These are phyloP conservation scores for Sebastes hopkinsi DNA, from an alignment of 2,797 vertebrate species.

Conservation along the genomic window DNA sequence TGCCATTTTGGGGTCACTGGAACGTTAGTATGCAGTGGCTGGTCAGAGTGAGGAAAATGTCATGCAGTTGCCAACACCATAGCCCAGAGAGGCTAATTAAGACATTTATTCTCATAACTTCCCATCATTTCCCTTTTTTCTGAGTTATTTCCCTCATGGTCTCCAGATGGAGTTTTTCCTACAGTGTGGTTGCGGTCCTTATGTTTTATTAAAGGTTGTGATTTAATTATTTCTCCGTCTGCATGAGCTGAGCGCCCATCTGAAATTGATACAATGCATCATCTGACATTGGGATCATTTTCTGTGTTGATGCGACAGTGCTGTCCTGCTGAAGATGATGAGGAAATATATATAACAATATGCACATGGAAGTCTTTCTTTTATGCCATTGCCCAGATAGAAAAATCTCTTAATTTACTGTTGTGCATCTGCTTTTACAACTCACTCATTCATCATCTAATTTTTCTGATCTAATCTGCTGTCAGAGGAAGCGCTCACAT, in stretches of 20 bases:
- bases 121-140: conserved; percentile 8
- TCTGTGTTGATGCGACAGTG: conserved; percentile 10
- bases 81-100: conserved; percentile 74
- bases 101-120: conserved; percentile 52
- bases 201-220: conserved; percentile 76
- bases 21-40: conserved; percentile 29
- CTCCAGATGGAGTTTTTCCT: conserved; percentile 55
- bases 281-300: conserved; percentile 47
- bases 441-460: conserved; percentile 33
- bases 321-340: conserved; percentile 26
- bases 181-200: conserved; percentile 43
- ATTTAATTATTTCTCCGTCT: conserved; percentile 60
- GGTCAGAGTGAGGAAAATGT: conserved; percentile 65
- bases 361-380: not conserved
- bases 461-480: conserved; percentile 37
- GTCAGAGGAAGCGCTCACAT: conserved; percentile 8
- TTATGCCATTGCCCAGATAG: not conserved
- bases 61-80: conserved; percentile 37
- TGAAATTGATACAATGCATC: conserved; percentile 72
- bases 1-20: conserved; percentile 59
- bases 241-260: conserved; percentile 28
- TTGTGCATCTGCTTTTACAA: not conserved
- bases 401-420: conserved; percentile 3
- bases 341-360: conserved; percentile 13
- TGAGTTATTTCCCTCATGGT: conserved; percentile 39